Conservation (phyloP, 1,140 invertebrate genomes). For the Drosophila seguyi region DNA sequence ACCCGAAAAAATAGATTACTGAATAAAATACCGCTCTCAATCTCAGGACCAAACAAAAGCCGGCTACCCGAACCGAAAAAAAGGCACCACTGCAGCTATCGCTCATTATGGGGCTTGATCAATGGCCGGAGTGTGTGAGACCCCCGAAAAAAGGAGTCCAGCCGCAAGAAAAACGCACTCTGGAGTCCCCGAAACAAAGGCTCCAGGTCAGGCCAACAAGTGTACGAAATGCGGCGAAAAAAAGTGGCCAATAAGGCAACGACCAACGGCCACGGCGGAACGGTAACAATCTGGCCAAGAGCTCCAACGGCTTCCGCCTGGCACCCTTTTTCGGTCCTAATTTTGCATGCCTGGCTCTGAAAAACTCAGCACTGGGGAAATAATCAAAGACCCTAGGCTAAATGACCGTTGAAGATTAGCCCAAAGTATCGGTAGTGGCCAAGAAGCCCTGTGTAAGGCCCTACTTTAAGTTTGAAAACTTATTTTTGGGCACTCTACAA, state of each 20-base stretch:
- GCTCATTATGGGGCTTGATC: constrained; percentile 80
- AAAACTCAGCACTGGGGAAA: constrained; percentile 15
- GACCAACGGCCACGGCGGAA: constrained; percentile 12
- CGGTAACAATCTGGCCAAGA: constrained; percentile 59
- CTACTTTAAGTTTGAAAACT: constrained; percentile 13
- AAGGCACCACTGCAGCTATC: constrained; percentile 71
- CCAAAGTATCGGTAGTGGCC: constrained; percentile 34
- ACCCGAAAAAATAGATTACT: constrained; percentile 22
- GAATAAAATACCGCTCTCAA: constrained; percentile 67
- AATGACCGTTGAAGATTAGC: constrained; percentile 64
- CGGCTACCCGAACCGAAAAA: constrained; percentile 19
- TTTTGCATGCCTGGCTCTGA: constrained; percentile 52
- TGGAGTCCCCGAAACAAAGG: constrained; percentile 52
- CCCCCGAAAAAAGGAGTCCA: constrained; percentile 31
- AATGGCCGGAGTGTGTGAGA: constrained; percentile 60
- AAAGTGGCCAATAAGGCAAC: constrained; percentile 38
- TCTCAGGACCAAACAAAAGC: constrained; percentile 81
- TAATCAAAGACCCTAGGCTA: constrained; percentile 42
- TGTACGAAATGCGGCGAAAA: constrained; percentile 51
- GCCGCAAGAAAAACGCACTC: constrained; percentile 46
- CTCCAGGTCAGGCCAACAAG: constrained; percentile 60
- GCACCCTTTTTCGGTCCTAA: constrained; percentile 68
- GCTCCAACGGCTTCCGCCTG: constrained; percentile 66
- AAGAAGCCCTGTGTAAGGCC: constrained; percentile 22
- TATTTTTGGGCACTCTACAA: background rate